Evolutionary conservation across 1,140 invertebrate species (phyloP), one percentile per base, ranked within the genome.

Genomic region (Musca vetustissima): DNA sequence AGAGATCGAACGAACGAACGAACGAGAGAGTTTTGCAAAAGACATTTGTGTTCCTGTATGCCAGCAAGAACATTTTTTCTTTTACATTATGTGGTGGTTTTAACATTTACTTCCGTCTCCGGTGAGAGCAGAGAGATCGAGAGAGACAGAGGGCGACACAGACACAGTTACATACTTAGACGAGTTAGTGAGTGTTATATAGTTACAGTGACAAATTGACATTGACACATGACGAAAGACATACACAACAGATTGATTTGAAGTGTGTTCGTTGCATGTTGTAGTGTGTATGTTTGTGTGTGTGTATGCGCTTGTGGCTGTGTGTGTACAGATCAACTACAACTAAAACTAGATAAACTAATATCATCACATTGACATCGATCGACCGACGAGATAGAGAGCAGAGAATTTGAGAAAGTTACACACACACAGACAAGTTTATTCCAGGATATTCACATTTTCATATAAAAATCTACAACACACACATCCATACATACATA

Each of bases 61-160:
- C 78, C 78, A 75, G 79, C 78, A 79, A 79, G 78, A 79, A 79
- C 78, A 66, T 79, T 79, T 79, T 79, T 79, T 79, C 77, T 76
- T 77, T 77, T 77, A 79, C 78, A 79, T 79, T 79, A 79, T 79
- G 78, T 79, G 77, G 77, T 79, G 77, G 77, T 78, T 43, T 61
- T 50, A 17, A 57, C 7, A 24, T 53, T 24, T 17, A 43, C 17
- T 17, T 32, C 32, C 66, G 21, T 52, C 22, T 43, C 52, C 28
- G 52, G 19, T 24, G 13, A 22, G 65, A 52, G 8, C 13, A 9
- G 25, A n/a, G n/a, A n/a, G n/a, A n/a, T n/a, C 24, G 25, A 67
- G 28, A 67, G 66, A 36, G n/a, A 28, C 19, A 13, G 8, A 25
- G 47, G 24, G 49, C 22, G 28, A 49, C 22, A 28, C 64, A 66